phyloP scores from a whole-genome alignment of 2,888 invertebrate genomes.

The Habroteleia sp. region DNA sequence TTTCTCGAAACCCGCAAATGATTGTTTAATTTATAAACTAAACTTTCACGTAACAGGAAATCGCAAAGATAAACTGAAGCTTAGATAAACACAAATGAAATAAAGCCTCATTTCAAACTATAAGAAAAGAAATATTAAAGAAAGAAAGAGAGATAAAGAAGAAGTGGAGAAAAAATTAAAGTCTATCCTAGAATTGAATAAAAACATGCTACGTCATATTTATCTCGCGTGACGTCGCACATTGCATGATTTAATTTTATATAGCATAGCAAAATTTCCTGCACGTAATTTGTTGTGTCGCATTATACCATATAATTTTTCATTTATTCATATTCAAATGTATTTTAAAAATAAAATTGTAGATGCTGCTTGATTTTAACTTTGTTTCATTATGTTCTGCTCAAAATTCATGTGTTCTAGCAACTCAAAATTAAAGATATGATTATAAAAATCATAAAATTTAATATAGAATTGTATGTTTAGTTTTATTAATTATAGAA shows the following conservation, averaged over 20 bases:
- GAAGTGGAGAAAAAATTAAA: slow-evolving; percentile 8
- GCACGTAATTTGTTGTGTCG: slow-evolving; percentile 27
- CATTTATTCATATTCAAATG: slow-evolving; percentile 16
- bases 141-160: background rate
- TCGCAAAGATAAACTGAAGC: slow-evolving; percentile 45
- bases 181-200: slow-evolving; percentile 12
- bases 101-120: slow-evolving; percentile 29
- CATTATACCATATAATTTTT: slow-evolving; percentile 26
- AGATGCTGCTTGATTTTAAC: background rate
- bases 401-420: no score
- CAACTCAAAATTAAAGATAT: no score
- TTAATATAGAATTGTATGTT: no score
- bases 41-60: slow-evolving; percentile 40
- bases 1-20: slow-evolving; percentile 12
- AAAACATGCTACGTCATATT: slow-evolving; percentile 31
- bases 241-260: slow-evolving; percentile 57
- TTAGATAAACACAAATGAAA: slow-evolving; percentile 56
- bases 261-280: slow-evolving; percentile 26
- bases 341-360: slow-evolving; percentile 10
- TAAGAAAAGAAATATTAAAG: slow-evolving; percentile 9
- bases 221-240: slow-evolving; percentile 46
- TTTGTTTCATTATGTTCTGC: slow-evolving; percentile 1
- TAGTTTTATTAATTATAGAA: no score
- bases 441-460: no score
- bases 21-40: slow-evolving; percentile 51